A percentile compares a stretch with the other conserved stretches of the same genome.
Conservation (phyloP, 1,140 invertebrate species). For the Ylistrum balloti region DNA sequence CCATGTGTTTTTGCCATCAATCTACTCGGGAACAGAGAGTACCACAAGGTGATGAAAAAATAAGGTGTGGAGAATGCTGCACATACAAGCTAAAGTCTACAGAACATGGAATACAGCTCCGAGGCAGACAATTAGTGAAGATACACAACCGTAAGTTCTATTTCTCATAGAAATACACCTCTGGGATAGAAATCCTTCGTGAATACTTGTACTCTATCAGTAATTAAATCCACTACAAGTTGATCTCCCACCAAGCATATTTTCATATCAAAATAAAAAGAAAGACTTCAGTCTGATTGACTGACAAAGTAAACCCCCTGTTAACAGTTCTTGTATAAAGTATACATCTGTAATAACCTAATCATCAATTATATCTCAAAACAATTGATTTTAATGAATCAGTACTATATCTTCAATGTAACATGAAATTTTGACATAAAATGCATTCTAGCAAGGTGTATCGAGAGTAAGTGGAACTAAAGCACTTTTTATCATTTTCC, state of each 20-base stretch:
- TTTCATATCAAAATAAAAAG: background rate
- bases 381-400: too few relatives aligned
- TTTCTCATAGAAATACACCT: constrained; percentile 11
- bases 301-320: too few relatives aligned
- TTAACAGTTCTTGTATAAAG: too few relatives aligned
- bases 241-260: background rate
- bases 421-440: too few relatives aligned
- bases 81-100: background rate
- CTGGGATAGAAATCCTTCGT: background rate
- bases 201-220: background rate
- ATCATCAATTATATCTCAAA: too few relatives aligned
- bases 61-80: constrained; percentile 4
- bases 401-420: too few relatives aligned
- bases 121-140: constrained; percentile 9
- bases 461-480: too few relatives aligned
- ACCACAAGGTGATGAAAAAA: constrained; percentile 4
- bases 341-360: too few relatives aligned
- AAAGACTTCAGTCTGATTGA: too few relatives aligned
- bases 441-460: too few relatives aligned
- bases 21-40: background rate
- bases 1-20: constrained; percentile 26
- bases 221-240: background rate
- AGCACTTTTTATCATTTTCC: too few relatives aligned
- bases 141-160: background rate
- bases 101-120: constrained; percentile 13